These are phyloP conservation scores for Drosophila suboccidentalis DNA, from an alignment of 2,888 invertebrate species.

Conservation along the genomic window DNA sequence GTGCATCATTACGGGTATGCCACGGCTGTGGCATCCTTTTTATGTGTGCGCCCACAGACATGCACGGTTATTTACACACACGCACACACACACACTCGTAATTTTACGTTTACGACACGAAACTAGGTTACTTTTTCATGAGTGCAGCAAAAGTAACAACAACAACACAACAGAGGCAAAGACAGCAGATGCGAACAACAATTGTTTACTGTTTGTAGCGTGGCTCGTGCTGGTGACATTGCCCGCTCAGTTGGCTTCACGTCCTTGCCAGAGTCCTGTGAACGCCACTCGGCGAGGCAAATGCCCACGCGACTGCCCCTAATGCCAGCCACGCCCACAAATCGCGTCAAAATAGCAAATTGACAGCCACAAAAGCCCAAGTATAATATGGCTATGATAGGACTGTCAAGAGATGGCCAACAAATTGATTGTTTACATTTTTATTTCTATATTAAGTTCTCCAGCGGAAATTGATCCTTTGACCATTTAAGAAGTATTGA, in stretches of 20 bases:
- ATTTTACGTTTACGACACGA: conserved; percentile 80
- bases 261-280: conserved; percentile 64
- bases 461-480: not conserved
- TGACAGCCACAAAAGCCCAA: conserved; percentile 11
- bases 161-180: conserved; percentile 20
- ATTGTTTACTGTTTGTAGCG: conserved; percentile 56
- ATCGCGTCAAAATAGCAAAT: conserved; percentile 29
- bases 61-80: conserved; percentile 44
- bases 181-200: conserved; percentile 21
- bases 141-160: conserved; percentile 44
- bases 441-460: not conserved
- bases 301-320: conserved; percentile 65
- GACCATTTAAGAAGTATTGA: not conserved
- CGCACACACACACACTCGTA: conserved; percentile 46
- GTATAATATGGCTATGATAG: conserved; percentile 17
- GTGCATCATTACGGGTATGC: conserved; percentile 69
- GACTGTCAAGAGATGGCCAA: conserved; percentile 31
- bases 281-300: conserved; percentile 63
- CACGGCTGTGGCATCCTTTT: conserved; percentile 65
- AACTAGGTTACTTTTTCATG: conserved; percentile 79
- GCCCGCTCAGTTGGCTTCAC: conserved; percentile 76
- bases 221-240: conserved; percentile 74
- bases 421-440: conserved; percentile 32
- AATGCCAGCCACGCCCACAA: conserved; percentile 16
- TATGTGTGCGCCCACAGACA: conserved; percentile 61